A percentile compares a stretch with the other conserved stretches of the same genome.
These are phyloP conservation scores for Aotus griseimembra DNA, from an alignment of 2,797 vertebrate genomes.

Conservation along the genomic window DNA sequence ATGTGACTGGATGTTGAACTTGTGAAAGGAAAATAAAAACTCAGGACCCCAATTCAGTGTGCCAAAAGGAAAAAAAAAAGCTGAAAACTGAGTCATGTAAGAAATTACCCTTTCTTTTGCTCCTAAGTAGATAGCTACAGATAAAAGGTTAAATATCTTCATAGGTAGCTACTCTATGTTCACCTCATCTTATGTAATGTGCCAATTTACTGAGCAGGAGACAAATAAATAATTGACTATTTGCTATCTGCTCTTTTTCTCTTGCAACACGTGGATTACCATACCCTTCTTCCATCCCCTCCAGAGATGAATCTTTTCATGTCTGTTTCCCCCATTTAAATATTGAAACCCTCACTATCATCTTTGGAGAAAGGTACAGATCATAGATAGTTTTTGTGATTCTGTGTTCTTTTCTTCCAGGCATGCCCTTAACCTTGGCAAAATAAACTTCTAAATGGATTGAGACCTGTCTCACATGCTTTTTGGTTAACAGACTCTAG, in stretches of 20 bases:
- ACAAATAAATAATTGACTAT: not conserved
- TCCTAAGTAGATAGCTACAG: not conserved
- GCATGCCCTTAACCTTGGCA: not conserved
- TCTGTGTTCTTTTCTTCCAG: not conserved
- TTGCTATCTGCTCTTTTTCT: not conserved
- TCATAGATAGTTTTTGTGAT: not conserved
- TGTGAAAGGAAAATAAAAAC: not conserved
- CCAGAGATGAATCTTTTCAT: not conserved
- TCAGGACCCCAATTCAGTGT: not conserved
- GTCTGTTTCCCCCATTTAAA: not conserved
- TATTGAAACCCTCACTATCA: not conserved
- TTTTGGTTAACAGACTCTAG: not conserved
- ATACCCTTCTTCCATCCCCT: not conserved
- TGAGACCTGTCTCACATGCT: not conserved
- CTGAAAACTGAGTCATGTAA: not conserved
- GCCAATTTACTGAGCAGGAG: not conserved
- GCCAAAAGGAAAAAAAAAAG: not conserved
- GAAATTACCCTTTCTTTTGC: not conserved
- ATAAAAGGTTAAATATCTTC: not conserved
- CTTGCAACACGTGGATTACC: not conserved
- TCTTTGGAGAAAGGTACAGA: not conserved
- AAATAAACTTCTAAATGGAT: not conserved
- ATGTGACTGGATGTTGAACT: not conserved
- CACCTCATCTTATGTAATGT: not conserved
- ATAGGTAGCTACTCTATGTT: not conserved